These are phyloP conservation scores for Gymnobelideus leadbeateri DNA, from an alignment of 2,113 vertebrate species.

Conservation along the genomic window DNA sequence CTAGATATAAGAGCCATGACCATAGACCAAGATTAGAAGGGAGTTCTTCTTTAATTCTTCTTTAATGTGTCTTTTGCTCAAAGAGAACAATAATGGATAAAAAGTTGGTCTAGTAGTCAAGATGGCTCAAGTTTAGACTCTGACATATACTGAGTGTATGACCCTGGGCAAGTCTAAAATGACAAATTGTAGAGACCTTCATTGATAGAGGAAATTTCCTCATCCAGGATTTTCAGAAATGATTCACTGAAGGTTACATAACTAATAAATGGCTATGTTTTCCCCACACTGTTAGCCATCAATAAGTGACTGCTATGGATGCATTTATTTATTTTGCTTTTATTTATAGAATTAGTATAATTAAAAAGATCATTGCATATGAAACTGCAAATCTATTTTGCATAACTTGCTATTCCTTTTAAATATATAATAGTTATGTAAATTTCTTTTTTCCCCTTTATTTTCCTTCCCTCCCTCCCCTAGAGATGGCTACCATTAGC, in stretches of 20 bases:
- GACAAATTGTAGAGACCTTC: neutral
- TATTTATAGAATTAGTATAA: no score
- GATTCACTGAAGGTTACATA: neutral
- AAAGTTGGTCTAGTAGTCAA: neutral
- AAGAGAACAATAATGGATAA: neutral
- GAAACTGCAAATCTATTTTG: no score
- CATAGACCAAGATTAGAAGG: neutral
- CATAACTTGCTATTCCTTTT: no score
- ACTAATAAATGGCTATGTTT: neutral
- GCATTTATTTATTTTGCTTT: neutral
- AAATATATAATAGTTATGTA: no score
- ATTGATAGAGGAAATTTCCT: neutral
- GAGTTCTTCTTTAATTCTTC: neutral
- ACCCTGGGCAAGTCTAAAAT: neutral
- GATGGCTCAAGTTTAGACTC: neutral
- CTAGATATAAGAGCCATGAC: neutral
- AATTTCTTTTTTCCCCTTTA: no score
- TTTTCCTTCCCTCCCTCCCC: no score
- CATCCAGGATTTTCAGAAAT: neutral
- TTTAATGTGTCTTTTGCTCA: neutral
- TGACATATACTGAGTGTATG: neutral
- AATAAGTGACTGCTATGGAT: neutral
- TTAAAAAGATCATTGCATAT: no score
- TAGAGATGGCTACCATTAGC: neutral
- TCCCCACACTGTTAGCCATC: neutral